Base-by-base conservation (phyloP, 2,888 invertebrate species). In the Bombyx huttoni region DNA sequence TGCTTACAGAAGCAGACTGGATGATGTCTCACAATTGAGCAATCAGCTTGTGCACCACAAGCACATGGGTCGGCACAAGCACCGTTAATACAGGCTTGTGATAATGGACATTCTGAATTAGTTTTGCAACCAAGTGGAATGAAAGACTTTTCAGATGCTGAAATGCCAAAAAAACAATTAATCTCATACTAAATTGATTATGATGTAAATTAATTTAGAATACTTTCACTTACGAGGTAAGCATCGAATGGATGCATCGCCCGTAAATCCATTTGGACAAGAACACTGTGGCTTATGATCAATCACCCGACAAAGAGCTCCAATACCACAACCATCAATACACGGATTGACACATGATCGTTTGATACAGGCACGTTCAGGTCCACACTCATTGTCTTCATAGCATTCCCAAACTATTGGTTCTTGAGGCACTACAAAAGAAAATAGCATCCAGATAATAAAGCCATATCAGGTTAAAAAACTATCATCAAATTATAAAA, bases 51-150 rank as follows among this genome's bases (percentile, higher is more conserved):
- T 1, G 91, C 88, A 49, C 96, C 97, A 66, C 96, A 96, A 65
- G 94, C 94, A 71, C 97, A 97, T 1, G 97, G 97, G 68, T 92
- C 93, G 9, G 93, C 91, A 70, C 96, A 97, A 14, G 91, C 89
- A 45, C 91, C 89, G 67, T 96, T 96, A 51, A 96, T 90, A 71
- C 97, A 97, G 1, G 96, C 93, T 81, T 96, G 94, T 40, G 94
- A 92, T 54, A 92, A 85, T 7, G 94, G 92, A 73, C 97, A 97
- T 58, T 96, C 96, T 8, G 92, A 91, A 73, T 93, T 94, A 0
- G 94, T 91, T 64, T 91, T 91, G 70, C 96, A 96, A 49, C 94
- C 95, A 9, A 79, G 75, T 51, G 76, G 72, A 12, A 93, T 90
- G 12, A 91, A 89, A 35, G 91, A 89, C 58, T 90, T 68, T 48